A percentile compares a stretch with the other conserved stretches of the same genome.
phyloP scores from a whole-genome alignment of 2,797 vertebrate species.

The Lateolabrax maculatus region DNA sequence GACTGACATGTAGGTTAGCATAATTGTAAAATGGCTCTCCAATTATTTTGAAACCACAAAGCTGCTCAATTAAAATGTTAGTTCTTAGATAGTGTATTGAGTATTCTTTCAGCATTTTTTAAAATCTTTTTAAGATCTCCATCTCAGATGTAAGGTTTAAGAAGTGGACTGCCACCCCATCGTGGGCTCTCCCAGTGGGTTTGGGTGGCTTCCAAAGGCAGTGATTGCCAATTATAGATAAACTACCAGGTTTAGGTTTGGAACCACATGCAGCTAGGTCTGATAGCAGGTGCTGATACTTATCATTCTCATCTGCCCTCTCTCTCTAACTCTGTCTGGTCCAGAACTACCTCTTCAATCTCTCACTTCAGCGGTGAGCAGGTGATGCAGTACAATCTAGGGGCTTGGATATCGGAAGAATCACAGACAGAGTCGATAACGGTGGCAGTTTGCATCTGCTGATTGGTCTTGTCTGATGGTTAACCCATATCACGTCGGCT shows the following conservation, averaged over 20 bases:
- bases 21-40: background rate
- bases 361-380: slow-evolving; percentile 58
- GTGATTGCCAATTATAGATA: slow-evolving; percentile 77
- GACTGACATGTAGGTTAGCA: background rate
- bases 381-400: slow-evolving; percentile 49
- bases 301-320: slow-evolving; percentile 64
- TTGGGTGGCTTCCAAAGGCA: slow-evolving; percentile 52
- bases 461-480: slow-evolving; percentile 52
- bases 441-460: slow-evolving; percentile 37
- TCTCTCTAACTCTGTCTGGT: slow-evolving; percentile 48
- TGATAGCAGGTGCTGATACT: slow-evolving; percentile 54
- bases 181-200: slow-evolving; percentile 40
- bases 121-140: slow-evolving; percentile 25
- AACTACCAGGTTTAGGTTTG: slow-evolving; percentile 64
- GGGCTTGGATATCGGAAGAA: slow-evolving; percentile 41
- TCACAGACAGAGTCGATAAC: slow-evolving; percentile 47
- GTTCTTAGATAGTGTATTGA: background rate
- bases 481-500: slow-evolving; percentile 10
- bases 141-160: slow-evolving; percentile 36
- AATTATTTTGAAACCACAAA: background rate
- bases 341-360: slow-evolving; percentile 62
- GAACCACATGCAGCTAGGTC: slow-evolving; percentile 56
- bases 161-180: slow-evolving; percentile 31
- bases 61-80: slow-evolving; percentile 3
- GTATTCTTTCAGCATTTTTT: background rate